Base-by-base conservation (phyloP, 2,797 vertebrate genomes). In the Chanos chanos region DNA sequence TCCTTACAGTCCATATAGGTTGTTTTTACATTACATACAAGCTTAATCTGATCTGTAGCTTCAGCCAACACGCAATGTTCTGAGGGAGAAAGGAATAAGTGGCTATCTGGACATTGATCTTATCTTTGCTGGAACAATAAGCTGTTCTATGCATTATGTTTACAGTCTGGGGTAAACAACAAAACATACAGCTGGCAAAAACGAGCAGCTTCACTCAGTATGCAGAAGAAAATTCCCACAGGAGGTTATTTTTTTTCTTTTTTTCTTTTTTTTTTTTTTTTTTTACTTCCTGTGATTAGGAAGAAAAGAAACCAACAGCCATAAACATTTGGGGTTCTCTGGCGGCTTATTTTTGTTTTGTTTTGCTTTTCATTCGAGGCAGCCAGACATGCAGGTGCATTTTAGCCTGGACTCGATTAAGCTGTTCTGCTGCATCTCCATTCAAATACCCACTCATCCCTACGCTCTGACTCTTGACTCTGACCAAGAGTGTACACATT, bases 231-330 rank as follows among this genome's bases (percentile, higher is more conserved):
- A 59, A 70, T 64, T 76, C 72, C 74, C 78, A 71, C 48, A 45
- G 61, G 70, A 52, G 54, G 41, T 61, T 47, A n/a, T n/a, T n/a
- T n/a, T n/a, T n/a, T n/a, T n/a, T n/a, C n/a, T n/a, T n/a, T n/a
- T n/a, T n/a, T n/a, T n/a, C n/a, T n/a, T n/a, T n/a, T n/a, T n/a
- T n/a, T n/a, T n/a, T n/a, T n/a, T n/a, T n/a, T n/a, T n/a, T n/a
- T n/a, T n/a, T n/a, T n/a, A n/a, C n/a, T 56, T 64, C 25, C 58
- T 50, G 52, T 69, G 74, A 78, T 80, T 72, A 71, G 57, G 51
- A 75, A 73, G 66, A 61, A 57, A 58, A 76, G 58, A 48, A 75
- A 75, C 71, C 47, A 56, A 37, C 44, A 34, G 21, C 36, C 52
- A 52, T 74, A 74, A 77, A 74, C 68, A 68, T 36, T 44, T 64